Percentiles rank a stretch among this genome's conserved stretches.
Evolutionary conservation across 2,888 invertebrate species (phyloP).

Genomic region (Ethmia dodecea): DNA sequence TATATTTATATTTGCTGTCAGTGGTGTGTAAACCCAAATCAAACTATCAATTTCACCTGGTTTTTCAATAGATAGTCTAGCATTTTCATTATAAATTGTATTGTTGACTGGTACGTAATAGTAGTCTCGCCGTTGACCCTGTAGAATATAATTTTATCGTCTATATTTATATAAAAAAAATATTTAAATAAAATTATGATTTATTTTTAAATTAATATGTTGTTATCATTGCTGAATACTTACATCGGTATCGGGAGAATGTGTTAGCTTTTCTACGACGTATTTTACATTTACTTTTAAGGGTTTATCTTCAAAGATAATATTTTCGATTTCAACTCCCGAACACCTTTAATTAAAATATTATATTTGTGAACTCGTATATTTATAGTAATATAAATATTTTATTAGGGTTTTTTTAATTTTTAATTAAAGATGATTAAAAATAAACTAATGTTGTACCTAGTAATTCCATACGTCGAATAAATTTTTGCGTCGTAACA

Average conservation of each 20-base stretch:
- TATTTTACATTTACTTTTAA: constrained; percentile 18
- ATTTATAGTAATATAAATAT: too few relatives aligned
- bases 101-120: neutral
- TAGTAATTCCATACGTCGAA: too few relatives aligned
- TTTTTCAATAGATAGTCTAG: neutral
- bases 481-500: too few relatives aligned
- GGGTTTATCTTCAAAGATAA: constrained; percentile 27
- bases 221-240: constrained; percentile 13
- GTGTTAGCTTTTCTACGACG: constrained; percentile 23
- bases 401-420: too few relatives aligned
- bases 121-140: neutral
- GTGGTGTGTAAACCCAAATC: neutral
- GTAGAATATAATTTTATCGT: neutral
- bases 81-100: neutral
- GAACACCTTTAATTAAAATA: constrained; percentile 32
- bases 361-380: too few relatives aligned
- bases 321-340: constrained; percentile 29
- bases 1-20: neutral
- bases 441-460: too few relatives aligned
- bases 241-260: constrained; percentile 27
- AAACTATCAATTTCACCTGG: neutral
- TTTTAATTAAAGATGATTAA: too few relatives aligned
- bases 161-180: neutral
- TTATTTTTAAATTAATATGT: neutral
- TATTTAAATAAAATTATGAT: neutral